Conservation (phyloP, 2,888 invertebrate genomes). For the Nezara viridula region DNA sequence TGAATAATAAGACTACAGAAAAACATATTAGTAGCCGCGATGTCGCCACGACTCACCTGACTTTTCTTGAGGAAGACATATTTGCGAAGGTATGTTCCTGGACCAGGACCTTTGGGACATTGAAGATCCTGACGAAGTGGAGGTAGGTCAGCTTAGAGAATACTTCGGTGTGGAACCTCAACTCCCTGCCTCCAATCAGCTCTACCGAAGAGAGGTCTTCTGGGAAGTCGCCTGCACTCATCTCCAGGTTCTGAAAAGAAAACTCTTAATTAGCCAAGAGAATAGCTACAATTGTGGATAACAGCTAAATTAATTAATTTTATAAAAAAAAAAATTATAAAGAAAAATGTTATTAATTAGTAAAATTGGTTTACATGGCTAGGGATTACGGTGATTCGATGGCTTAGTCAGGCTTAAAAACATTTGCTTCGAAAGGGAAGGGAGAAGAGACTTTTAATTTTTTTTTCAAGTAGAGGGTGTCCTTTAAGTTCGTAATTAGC, state of each 20-base stretch:
- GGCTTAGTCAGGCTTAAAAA: no score
- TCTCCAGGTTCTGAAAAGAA: conserved; percentile 64
- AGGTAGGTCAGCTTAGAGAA: conserved; percentile 71
- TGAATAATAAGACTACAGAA: no score
- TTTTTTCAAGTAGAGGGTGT: no score
- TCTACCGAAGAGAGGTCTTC: conserved; percentile 63
- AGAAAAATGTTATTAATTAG: no score
- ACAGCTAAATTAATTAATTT: neutral
- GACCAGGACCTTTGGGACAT: conserved; percentile 70
- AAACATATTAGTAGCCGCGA: no score
- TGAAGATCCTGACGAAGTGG: conserved; percentile 70
- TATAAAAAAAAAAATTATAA: neutral
- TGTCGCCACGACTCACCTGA: conserved; percentile 54
- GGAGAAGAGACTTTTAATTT: no score
- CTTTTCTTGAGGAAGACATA: conserved; percentile 68
- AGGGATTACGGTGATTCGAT: no score
- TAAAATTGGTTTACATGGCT: no score
- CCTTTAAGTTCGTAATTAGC: no score
- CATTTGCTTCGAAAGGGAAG: no score
- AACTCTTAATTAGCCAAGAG: neutral
- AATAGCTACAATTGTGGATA: neutral
- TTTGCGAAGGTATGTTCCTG: conserved; percentile 75
- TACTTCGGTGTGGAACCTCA: conserved; percentile 65
- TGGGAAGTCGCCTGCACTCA: conserved; percentile 64
- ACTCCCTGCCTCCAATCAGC: conserved; percentile 63